A percentile compares a stretch with the other conserved stretches of the same genome.
Conservation (phyloP, 1,140 invertebrate species). For the Chironomus striatipennis region DNA sequence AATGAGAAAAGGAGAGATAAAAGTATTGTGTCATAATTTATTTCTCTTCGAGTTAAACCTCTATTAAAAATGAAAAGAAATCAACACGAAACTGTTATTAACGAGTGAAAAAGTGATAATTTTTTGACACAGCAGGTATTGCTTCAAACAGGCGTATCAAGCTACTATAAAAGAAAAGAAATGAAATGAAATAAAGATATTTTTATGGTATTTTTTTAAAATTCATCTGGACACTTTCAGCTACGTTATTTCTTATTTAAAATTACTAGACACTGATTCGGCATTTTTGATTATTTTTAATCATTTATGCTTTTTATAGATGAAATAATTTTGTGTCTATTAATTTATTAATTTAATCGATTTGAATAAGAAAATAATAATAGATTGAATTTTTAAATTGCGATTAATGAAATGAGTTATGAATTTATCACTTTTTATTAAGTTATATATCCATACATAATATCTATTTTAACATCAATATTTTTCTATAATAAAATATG, state of each 20-base stretch:
- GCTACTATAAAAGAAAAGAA: conserved; percentile 1
- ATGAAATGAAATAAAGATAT: not conserved
- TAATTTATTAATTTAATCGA: no score
- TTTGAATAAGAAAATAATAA: no score
- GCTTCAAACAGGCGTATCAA: not conserved
- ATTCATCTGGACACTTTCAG: conserved; percentile 1
- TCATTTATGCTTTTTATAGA: no score
- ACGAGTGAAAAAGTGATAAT: conserved; percentile 13
- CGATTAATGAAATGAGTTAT: no score
- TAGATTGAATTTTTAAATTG: no score
- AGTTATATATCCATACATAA: no score
- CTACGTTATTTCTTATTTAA: conserved; percentile 4
- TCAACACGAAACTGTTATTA: conserved; percentile 13
- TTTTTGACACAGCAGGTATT: conserved; percentile 11
- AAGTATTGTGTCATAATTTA: no score
- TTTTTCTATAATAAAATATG: no score
- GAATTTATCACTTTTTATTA: no score
- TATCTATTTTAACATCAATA: no score
- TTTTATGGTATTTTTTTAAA: not conserved
- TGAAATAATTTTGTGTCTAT: no score
- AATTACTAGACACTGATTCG: conserved; percentile 8
- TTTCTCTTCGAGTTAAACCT: not conserved
- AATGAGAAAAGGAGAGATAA: no score
- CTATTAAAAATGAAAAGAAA: conserved; percentile 11
- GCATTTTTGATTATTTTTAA: not conserved